Evolutionary conservation across 2,113 vertebrate species (phyloP).

Genomic region (Tychaedon coryphoeus): DNA sequence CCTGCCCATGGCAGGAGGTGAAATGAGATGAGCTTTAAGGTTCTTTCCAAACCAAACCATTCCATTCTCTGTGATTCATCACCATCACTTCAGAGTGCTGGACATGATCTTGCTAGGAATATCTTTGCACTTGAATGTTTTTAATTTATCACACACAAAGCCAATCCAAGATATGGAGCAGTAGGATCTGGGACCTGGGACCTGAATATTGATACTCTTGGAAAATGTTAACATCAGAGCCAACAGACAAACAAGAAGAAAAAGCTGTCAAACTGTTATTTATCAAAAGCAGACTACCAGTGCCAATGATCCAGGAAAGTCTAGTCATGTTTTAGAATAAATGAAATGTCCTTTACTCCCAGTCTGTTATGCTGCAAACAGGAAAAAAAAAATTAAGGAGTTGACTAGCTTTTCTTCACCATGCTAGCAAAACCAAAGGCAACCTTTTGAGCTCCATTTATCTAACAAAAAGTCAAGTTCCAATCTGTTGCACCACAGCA

Average conservation of each 20-base stretch:
- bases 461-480: neutral
- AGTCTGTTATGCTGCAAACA: neutral
- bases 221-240: neutral
- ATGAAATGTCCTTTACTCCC: neutral
- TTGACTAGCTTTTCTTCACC: neutral
- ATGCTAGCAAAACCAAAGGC: neutral
- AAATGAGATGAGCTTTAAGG: neutral
- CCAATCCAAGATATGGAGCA: neutral
- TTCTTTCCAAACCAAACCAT: neutral
- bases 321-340: neutral
- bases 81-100: neutral
- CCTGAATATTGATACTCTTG: neutral
- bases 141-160: neutral
- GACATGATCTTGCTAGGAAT: neutral
- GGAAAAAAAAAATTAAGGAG: neutral
- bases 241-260: neutral
- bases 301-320: neutral
- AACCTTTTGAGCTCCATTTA: neutral
- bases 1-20: neutral
- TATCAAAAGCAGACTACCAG: neutral
- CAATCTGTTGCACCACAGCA: neutral
- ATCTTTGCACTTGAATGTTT: neutral
- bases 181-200: neutral
- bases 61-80: neutral
- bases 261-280: neutral